Evolutionary conservation across 2,113 vertebrate species (phyloP), one percentile per base, ranked within the genome.

Genomic region (Pelecanoides urinatrix): DNA sequence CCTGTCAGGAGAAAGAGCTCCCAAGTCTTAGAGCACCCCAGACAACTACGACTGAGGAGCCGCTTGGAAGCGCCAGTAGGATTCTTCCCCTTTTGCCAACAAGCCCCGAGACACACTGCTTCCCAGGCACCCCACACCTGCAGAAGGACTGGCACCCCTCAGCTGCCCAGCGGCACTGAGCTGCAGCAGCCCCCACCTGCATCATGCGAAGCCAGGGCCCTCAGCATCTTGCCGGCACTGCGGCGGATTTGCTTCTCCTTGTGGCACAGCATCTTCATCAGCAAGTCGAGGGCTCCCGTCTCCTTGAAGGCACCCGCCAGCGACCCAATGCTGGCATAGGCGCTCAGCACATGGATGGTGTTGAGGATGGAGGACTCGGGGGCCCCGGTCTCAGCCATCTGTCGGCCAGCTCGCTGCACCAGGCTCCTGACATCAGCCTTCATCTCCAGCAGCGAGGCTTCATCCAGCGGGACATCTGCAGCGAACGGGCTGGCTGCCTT

Each of bases 211-310:
- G 99, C 99, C 65, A 99, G 97, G 13, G 99, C 99, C 8, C 99
- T 98, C 50, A 99, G 98, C 99, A 99, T 99, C 98, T 99, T 99
- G 42, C 99, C 98, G 1, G 99, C 99, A 21, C 99, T 99, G 90
- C 98, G 98, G 11, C 99, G 97, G 13, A 99, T 99, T 95, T 99
- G 98, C 55, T 98, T 98, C 97, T 99, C 99, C 61, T 98, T 98
- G 97, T 99, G 99, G 92, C 99, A 99, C 63, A 99, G 97, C 98
- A 99, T 99, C 93, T 99, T 98, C 99, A 99, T 99, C n/a, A 99
- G 98, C 90, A 99, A 98, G 96, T 99, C 98, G 38, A 99, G 98
- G 44, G 99, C 99, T 4, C 99, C 99, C 0, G 99, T 99, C 96
- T 99, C 99, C 97, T 98, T 98, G 94, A 99, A 99, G 88, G 99